Conservation (phyloP, 2,113 vertebrate species). For the Rynchops niger region DNA sequence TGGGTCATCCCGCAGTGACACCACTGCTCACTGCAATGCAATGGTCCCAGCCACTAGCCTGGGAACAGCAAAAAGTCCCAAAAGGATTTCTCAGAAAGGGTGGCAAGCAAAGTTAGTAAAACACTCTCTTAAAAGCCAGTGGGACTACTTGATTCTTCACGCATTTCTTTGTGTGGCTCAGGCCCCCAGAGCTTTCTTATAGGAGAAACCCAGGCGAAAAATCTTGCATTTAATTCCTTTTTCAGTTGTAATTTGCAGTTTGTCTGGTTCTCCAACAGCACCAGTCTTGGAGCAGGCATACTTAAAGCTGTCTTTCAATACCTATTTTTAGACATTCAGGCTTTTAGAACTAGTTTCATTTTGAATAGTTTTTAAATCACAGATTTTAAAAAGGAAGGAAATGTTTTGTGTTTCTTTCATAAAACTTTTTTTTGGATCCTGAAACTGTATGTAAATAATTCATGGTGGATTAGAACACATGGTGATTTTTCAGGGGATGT, state of each 20-base stretch:
- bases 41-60: background rate
- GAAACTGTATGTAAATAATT: background rate
- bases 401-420: background rate
- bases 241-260: background rate
- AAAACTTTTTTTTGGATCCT: background rate
- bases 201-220: background rate
- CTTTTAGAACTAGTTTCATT: slow-evolving; percentile 11
- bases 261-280: background rate
- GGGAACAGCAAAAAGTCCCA: background rate
- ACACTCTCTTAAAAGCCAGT: background rate
- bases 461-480: background rate
- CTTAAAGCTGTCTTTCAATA: background rate
- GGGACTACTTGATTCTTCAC: background rate
- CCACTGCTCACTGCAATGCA: rapidly evolving
- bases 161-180: background rate
- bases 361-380: background rate
- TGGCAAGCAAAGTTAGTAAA: background rate
- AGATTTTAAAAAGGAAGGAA: background rate
- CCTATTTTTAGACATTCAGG: background rate
- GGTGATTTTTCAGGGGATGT: background rate
- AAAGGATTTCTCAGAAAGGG: background rate
- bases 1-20: background rate
- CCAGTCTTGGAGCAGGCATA: background rate
- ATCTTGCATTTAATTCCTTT: background rate
- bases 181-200: background rate